Evolutionary conservation across 1,140 invertebrate species (phyloP).

Genomic region (Aphidius ervi): DNA sequence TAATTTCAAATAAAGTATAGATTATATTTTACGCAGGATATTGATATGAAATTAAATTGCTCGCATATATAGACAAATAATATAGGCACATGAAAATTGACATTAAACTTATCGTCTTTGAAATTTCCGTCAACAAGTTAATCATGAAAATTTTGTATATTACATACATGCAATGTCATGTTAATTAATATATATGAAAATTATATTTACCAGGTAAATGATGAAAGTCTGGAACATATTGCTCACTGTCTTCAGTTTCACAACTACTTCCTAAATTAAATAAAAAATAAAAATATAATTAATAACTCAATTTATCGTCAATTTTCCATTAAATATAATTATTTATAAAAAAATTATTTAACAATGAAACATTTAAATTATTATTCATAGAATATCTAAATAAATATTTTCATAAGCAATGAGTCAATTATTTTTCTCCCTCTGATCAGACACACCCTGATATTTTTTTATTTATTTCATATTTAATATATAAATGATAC

Average conservation of each 20-base stretch:
- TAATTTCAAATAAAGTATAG: too few species aligned
- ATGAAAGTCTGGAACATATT: slow-evolving; percentile 44
- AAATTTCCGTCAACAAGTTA: slow-evolving; percentile 9
- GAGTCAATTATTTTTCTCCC: slow-evolving; percentile 5
- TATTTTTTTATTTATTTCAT: slow-evolving; percentile 14
- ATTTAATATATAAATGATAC: slow-evolving; percentile 15
- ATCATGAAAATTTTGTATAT: slow-evolving; percentile 6
- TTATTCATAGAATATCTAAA: too few species aligned
- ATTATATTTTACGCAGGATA: too few species aligned
- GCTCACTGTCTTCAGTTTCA: slow-evolving; percentile 45
- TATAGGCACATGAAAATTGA: too few species aligned
- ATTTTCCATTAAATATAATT: neutral
- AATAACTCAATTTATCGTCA: neutral
- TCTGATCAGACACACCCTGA: slow-evolving; percentile 8
- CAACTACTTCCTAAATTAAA: slow-evolving; percentile 42
- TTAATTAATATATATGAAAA: neutral
- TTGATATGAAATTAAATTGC: too few species aligned
- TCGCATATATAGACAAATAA: too few species aligned
- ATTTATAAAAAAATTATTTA: too few species aligned
- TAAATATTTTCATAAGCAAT: neutral
- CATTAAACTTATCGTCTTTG: neutral
- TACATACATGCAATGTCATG: neutral
- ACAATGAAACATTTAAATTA: too few species aligned
- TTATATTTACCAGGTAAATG: slow-evolving; percentile 34
- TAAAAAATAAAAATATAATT: neutral